Base-by-base conservation (phyloP, 2,113 vertebrate species). In the Lonchura striata region DNA sequence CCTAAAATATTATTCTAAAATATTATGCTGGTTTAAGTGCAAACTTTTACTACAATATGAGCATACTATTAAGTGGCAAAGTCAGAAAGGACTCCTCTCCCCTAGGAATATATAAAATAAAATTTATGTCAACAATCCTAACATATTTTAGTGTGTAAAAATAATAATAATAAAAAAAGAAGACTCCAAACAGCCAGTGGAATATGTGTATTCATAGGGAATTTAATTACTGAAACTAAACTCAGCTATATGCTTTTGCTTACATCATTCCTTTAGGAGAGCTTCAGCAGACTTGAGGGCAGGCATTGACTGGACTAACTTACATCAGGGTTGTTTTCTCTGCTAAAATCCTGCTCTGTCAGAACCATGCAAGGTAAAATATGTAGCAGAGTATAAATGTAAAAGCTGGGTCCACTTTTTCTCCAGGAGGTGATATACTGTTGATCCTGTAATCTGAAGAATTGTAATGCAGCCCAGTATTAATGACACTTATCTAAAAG, bases 361-460 rank as follows among this genome's bases (percentile, higher is more conserved):
- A 53, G 35, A 84, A 85, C 27, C 27, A 54, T 23, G 27, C 56
- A 91, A 39, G 17, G 19, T 56, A 64, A 87, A 85, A 57, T 25
- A 69, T 8, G 37, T 57, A 49, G 50, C 20, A 79, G 39, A 80
- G n/a, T 54, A 24, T 11, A 80, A 81, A 84, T 11, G 5, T 18
- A 77, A 86, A 42, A 47, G 13, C 33, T 39, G 61, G 6, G 37
- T 68, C 54, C 76, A 28, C 13, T 59, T 76, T 50, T 61, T 70
- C 59, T 76, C 44, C 27, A 46, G 30, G 37, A 65, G 13, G 6
- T 69, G 39, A 74, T 0, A 0, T 59, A 53, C 11, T 18, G 42
- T 27, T 42, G 66, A 37, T 75, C 27, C 37, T 11, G 16, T 37
- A 50, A 86, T 52, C 28, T 77, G 42, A 80, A 81, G 57, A 91